Percentiles rank a stretch among this genome's conserved stretches.
phyloP scores from a whole-genome alignment of 2,888 invertebrate genomes.

The Hyposoter dolosus region DNA sequence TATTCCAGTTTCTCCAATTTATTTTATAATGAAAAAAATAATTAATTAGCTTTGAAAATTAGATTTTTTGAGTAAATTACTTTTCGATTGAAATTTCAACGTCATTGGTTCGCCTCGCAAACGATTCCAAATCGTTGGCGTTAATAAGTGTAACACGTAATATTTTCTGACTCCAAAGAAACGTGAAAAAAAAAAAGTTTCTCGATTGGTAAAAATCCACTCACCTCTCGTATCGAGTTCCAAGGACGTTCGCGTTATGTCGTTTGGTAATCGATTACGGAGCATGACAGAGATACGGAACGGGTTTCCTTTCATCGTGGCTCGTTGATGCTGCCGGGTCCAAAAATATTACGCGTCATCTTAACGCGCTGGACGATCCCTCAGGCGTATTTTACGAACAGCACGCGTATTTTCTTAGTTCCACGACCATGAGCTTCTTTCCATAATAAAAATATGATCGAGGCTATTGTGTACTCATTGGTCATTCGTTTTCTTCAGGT shows the following conservation, averaged over 20 bases:
- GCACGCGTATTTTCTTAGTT: background rate
- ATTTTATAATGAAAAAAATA: background rate
- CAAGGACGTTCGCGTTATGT: conserved; percentile 74
- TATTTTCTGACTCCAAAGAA: background rate
- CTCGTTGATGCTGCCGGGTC: conserved; percentile 27
- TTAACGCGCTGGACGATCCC: conserved; percentile 22
- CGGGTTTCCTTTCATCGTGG: conserved; percentile 47
- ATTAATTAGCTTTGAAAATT: background rate
- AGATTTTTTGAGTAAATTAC: background rate
- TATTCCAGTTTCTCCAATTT: background rate
- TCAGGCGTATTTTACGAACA: conserved; percentile 37
- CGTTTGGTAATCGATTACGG: conserved; percentile 70
- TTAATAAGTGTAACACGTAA: conserved; percentile 6
- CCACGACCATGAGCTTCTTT: background rate
- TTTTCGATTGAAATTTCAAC: background rate
- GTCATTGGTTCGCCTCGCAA: background rate
- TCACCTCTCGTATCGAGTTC: conserved; percentile 51
- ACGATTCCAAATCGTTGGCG: background rate
- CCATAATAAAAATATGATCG: background rate
- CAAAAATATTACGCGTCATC: conserved; percentile 46
- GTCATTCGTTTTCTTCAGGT: background rate
- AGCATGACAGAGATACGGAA: conserved; percentile 19
- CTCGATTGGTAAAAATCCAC: conserved; percentile 16
- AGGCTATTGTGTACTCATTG: background rate
- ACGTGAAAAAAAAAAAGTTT: conserved; percentile 16